phyloP scores from a whole-genome alignment of 2,888 invertebrate genomes.

The Trilocha varians region DNA sequence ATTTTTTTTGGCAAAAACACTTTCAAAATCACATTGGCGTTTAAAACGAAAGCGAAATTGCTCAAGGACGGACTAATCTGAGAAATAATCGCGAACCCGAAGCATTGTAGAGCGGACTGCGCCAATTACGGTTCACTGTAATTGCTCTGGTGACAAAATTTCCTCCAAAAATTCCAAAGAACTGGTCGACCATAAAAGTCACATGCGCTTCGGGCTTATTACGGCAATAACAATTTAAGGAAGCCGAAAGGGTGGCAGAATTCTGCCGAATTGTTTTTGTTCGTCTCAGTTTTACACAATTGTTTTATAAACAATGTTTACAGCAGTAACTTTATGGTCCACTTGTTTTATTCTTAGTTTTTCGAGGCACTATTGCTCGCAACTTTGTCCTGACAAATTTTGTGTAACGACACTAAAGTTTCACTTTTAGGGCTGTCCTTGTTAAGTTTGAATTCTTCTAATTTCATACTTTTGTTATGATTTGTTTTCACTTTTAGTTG shows the following conservation, averaged over 20 bases:
- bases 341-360: slow-evolving; percentile 55
- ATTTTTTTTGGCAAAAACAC: not conserved
- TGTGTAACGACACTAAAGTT: slow-evolving; percentile 29
- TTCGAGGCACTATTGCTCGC: slow-evolving; percentile 51
- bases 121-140: slow-evolving; percentile 31
- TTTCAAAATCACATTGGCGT: not conserved
- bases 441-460: slow-evolving; percentile 8
- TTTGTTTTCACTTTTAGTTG: slow-evolving; percentile 38
- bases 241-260: slow-evolving; percentile 66
- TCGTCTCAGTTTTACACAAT: slow-evolving; percentile 51
- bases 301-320: slow-evolving; percentile 71
- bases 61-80: slow-evolving; percentile 27
- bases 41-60: slow-evolving; percentile 9
- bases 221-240: slow-evolving; percentile 69
- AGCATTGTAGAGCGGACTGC: slow-evolving; percentile 36
- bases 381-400: slow-evolving; percentile 33
- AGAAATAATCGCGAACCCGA: slow-evolving; percentile 28
- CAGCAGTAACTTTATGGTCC: slow-evolving; percentile 63
- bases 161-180: slow-evolving; percentile 53
- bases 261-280: slow-evolving; percentile 64
- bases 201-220: slow-evolving; percentile 64
- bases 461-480: slow-evolving; percentile 3
- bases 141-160: slow-evolving; percentile 58
- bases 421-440: slow-evolving; percentile 36
- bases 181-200: slow-evolving; percentile 64